phyloP scores from a whole-genome alignment of 2,888 invertebrate genomes.

The Siphlonurus alternatus region DNA sequence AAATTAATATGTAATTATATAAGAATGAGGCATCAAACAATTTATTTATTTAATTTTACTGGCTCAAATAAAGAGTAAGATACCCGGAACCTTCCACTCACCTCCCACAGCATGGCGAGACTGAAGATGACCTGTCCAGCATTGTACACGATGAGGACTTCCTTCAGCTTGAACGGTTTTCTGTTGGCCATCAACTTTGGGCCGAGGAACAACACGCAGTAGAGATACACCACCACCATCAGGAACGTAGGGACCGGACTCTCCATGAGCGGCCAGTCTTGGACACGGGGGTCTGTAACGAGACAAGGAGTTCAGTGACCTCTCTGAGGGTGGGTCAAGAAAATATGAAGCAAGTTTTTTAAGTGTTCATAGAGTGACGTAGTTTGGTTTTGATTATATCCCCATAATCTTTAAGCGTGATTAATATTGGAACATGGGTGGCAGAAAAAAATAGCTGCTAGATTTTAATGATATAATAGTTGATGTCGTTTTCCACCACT shows the following conservation, averaged over 20 bases:
- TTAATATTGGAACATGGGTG: no score
- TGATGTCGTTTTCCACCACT: no score
- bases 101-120: conserved; percentile 81
- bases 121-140: conserved; percentile 80
- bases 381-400: no score
- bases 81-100: no score
- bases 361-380: no score
- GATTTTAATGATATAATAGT: no score
- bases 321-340: not conserved
- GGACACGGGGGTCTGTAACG: conserved; percentile 64
- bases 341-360: conserved; percentile 5
- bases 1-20: no score
- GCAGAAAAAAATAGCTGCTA: no score
- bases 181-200: conserved; percentile 76
- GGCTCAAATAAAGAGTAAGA: no score
- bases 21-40: no score
- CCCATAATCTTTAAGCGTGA: no score
- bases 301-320: conserved; percentile 15
- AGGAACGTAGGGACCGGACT: conserved; percentile 65
- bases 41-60: no score
- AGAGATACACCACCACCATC: conserved; percentile 59
- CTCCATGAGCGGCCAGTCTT: conserved; percentile 74
- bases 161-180: conserved; percentile 68
- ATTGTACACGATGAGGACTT: conserved; percentile 68
- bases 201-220: conserved; percentile 60